phyloP scores from a whole-genome alignment of 2,888 invertebrate genomes.

The Iselma pallidipennis region DNA sequence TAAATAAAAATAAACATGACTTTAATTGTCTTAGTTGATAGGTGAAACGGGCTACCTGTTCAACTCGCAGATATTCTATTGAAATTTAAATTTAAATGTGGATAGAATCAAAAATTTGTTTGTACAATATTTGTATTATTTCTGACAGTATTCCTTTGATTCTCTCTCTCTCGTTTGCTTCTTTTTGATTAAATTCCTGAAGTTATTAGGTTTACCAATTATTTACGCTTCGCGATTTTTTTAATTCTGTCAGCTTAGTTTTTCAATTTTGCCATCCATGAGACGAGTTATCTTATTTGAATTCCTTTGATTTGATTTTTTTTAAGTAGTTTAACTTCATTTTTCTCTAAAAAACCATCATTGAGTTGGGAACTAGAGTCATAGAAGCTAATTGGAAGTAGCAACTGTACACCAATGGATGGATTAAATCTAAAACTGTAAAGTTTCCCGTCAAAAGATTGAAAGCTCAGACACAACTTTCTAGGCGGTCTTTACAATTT shows the following conservation, averaged over 20 bases:
- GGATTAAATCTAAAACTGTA: background rate
- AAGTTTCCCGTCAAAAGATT: background rate
- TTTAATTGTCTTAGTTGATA: too few species aligned
- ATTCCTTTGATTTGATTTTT: too few species aligned
- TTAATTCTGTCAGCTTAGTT: slow-evolving; percentile 13
- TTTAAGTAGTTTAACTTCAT: too few species aligned
- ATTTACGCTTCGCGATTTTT: slow-evolving; percentile 5
- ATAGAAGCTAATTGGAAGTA: background rate
- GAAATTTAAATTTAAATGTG: too few species aligned
- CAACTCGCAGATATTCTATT: too few species aligned
- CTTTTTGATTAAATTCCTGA: background rate
- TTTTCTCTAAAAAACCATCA: background rate
- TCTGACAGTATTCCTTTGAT: too few species aligned
- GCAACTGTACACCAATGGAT: background rate
- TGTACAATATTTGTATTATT: too few species aligned
- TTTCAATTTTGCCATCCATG: too few species aligned
- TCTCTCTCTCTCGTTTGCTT: too few species aligned
- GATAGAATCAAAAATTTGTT: slow-evolving; percentile 10
- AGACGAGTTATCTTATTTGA: too few species aligned
- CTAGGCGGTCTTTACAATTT: background rate
- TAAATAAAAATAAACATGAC: too few species aligned
- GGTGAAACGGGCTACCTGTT: too few species aligned
- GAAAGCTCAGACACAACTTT: background rate
- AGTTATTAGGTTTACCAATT: background rate
- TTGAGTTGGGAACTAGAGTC: background rate